Percentiles rank a stretch among this genome's conserved stretches.
Evolutionary conservation across 2,888 invertebrate species (phyloP).

Genomic region (Tinea semifulvella): DNA sequence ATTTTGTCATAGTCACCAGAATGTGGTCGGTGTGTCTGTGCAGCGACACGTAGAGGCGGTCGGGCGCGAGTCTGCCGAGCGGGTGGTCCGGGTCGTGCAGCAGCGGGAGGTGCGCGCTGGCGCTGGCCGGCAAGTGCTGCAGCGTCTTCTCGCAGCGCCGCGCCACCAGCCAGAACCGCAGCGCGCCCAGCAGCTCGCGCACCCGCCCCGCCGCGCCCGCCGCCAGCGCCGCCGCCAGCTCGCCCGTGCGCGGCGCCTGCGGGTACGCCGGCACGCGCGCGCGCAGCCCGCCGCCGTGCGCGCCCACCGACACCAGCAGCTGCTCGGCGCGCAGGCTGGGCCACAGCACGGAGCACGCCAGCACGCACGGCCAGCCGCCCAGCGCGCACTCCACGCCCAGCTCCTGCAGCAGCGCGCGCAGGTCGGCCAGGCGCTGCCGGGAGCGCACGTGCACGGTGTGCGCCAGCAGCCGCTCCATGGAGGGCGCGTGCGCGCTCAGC

Average conservation of each 20-base stretch:
- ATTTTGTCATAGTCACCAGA: conserved; percentile 76
- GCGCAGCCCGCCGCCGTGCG: conserved; percentile 91
- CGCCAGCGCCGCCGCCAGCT: conserved; percentile 79
- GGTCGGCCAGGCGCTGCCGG: conserved; percentile 81
- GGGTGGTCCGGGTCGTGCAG: conserved; percentile 83
- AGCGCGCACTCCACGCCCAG: conserved; percentile 78
- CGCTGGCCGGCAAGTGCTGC: conserved; percentile 91
- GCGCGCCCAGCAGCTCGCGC: conserved; percentile 81
- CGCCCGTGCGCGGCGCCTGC: conserved; percentile 78
- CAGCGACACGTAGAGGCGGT: conserved; percentile 83
- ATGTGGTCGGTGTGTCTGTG: conserved; percentile 88
- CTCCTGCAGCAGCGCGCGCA: conserved; percentile 79
- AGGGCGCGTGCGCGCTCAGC: conserved; percentile 89
- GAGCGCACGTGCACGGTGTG: conserved; percentile 96
- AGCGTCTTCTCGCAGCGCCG: conserved; percentile 93
- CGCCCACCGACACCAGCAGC: conserved; percentile 91
- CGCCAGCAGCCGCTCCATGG: conserved; percentile 92
- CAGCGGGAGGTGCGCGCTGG: conserved; percentile 85
- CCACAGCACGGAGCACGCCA: conserved; percentile 88
- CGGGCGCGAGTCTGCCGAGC: conserved; percentile 76
- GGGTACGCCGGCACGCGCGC: conserved; percentile 94
- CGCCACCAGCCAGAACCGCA: conserved; percentile 90
- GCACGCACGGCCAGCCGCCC: conserved; percentile 88
- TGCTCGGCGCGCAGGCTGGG: conserved; percentile 94
- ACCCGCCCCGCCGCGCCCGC: conserved; percentile 77